These are phyloP conservation scores for Dermatemys mawii DNA, from an alignment of 2,113 vertebrate species.

Conservation along the genomic window DNA sequence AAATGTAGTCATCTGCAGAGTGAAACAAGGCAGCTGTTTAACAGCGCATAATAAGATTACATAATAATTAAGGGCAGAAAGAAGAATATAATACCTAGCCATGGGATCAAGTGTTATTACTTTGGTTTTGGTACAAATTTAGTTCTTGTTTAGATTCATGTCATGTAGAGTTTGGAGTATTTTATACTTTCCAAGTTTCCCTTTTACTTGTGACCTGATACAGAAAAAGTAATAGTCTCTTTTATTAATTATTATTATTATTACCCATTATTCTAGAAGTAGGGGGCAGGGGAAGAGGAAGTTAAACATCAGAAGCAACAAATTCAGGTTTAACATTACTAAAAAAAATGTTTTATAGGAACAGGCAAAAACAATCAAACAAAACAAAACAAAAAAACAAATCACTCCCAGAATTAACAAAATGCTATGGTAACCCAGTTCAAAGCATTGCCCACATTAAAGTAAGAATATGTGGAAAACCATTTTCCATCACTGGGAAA, in stretches of 20 bases:
- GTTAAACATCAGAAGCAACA: not conserved
- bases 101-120: not conserved
- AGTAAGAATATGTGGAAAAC: slow-evolving; percentile 31
- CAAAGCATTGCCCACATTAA: slow-evolving; percentile 29
- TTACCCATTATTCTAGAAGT: not conserved
- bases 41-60: not conserved
- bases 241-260: not conserved
- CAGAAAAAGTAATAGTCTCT: not conserved
- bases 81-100: not conserved
- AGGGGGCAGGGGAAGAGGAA: not conserved
- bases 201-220: not conserved
- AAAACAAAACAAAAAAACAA: not conserved
- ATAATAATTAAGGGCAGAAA: not conserved
- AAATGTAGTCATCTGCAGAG: not conserved
- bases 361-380: not conserved
- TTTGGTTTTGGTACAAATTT: not conserved
- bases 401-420: not conserved
- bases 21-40: not conserved
- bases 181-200: slow-evolving; percentile 24
- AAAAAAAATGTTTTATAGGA: not conserved
- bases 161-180: not conserved
- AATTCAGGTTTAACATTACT: not conserved
- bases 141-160: not conserved
- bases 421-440: slow-evolving; percentile 22
- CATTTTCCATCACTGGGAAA: slow-evolving; percentile 1